phyloP scores from a whole-genome alignment of 2,113 vertebrate species.

The Chascanopsetta lugubris region DNA sequence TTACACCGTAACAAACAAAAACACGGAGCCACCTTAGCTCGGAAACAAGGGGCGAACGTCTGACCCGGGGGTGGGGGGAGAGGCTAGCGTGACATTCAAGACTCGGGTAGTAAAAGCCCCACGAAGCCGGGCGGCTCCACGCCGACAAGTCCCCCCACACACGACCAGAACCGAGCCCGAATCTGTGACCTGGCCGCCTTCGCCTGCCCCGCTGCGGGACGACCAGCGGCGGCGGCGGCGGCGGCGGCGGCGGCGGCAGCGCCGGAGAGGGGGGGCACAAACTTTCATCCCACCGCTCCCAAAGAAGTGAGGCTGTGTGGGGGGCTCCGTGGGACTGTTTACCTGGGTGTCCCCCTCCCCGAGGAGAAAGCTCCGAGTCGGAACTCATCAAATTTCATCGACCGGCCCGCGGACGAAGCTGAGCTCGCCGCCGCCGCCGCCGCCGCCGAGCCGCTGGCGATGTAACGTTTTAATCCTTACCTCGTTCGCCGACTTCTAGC shows the following conservation, averaged over 20 bases:
- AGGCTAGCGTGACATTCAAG: too few species aligned
- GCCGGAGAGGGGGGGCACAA: slow-evolving; percentile 29
- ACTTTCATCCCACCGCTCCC: slow-evolving; percentile 57
- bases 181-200: slow-evolving; percentile 44
- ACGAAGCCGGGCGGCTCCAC: not conserved
- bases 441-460: slow-evolving; percentile 48
- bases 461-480: slow-evolving; percentile 68
- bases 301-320: slow-evolving; percentile 34
- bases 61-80: not conserved
- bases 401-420: slow-evolving; percentile 64
- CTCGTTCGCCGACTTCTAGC: slow-evolving; percentile 60
- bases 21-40: slow-evolving; percentile 52
- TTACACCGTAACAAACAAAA: slow-evolving; percentile 65
- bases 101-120: slow-evolving; percentile 42
- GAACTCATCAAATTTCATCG: slow-evolving; percentile 64
- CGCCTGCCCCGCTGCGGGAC: slow-evolving; percentile 63
- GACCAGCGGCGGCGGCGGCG: too few species aligned
- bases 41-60: not conserved
- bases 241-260: slow-evolving; percentile 11
- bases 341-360: slow-evolving; percentile 60
- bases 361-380: slow-evolving; percentile 49
- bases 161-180: slow-evolving; percentile 69
- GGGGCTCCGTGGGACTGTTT: slow-evolving; percentile 36
- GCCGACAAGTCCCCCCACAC: slow-evolving; percentile 31
- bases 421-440: slow-evolving; percentile 22